Evolutionary conservation across 2,113 vertebrate genomes (phyloP), one percentile per base, ranked within the genome.

Genomic region (Takifugu flavidus): DNA sequence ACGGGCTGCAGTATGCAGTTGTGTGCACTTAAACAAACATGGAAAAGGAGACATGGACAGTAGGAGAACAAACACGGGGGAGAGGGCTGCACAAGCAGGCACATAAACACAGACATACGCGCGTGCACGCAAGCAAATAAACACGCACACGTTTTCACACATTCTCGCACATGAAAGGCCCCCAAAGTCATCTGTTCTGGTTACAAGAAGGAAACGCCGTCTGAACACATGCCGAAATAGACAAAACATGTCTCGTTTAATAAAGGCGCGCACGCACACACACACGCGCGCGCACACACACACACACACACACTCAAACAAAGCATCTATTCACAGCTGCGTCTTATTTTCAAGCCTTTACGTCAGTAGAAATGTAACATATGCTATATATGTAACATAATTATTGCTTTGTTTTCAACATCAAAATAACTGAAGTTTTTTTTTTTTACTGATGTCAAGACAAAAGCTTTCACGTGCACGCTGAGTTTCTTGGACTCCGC

Each of bases 191-290:
- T 90, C 87, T 89, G 89, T 89, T 88, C 87, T 89, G 82, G 83
- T 88, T 84, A 70, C 85, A 87, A 82, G 80, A 77, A 87, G 91
- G 90, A 92, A 92, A 80, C 59, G 49, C 74, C 83, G 88, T 89
- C 90, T 90, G 90, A 87, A 82, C 84, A 87, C 89, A 89, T 34
- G 84, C 88, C 90, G 88, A 78, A 86, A 80, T 89, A 92, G 90
- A 91, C 91, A 90, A 90, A 91, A 92, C 91, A 92, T 82, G 88
- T 87, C 89, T 89, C 65, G 44, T 78, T 88, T 82, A 68, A 72
- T 65, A 83, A 63, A 78, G 74, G 73, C 75, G 79, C 53, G 55
- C 56, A 54, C 65, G 64, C 53, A 67, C 55, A 31, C 63, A 43
- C 27, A 34, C 59, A 42, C 63, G 53, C 71, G 59, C 49, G 62